Percentiles rank a stretch among this genome's conserved stretches.
phyloP scores from a whole-genome alignment of 2,113 vertebrate species.

The Campylorhamphus procurvoides region DNA sequence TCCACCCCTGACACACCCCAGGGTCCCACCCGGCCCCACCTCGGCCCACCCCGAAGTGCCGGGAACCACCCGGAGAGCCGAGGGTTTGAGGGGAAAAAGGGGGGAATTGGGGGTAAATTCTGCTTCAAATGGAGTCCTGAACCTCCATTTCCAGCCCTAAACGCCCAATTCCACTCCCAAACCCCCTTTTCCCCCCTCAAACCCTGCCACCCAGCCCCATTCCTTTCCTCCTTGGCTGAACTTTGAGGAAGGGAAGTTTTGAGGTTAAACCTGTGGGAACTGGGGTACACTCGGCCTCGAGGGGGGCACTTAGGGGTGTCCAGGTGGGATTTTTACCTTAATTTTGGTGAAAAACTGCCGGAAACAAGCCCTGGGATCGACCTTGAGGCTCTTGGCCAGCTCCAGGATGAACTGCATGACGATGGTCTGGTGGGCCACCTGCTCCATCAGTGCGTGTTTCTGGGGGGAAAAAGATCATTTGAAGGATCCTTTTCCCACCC shows the following conservation, averaged over 20 bases:
- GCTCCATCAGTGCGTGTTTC: conserved; percentile 93
- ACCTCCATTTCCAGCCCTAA: no score
- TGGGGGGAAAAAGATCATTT: neutral
- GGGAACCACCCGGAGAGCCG: no score
- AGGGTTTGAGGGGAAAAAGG: neutral
- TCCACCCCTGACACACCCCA: rapidly evolving
- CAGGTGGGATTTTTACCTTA: conserved; percentile 72
- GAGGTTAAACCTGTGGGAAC: neutral
- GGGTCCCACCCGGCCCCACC: neutral
- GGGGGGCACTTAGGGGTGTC: rapidly evolving
- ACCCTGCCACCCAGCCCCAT: neutral
- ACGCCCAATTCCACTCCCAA: neutral
- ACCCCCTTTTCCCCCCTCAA: neutral
- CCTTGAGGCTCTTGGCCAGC: conserved; percentile 91
- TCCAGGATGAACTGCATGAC: conserved; percentile 97
- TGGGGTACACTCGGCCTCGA: rapidly evolving
- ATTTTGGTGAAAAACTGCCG: conserved; percentile 94
- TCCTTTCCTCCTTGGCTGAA: neutral
- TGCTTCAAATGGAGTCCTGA: no score
- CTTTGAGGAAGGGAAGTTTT: no score
- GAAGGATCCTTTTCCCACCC: no score
- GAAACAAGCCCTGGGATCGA: conserved; percentile 92
- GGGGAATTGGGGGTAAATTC: neutral
- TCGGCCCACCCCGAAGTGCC: rapidly evolving
- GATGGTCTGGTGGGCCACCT: conserved; percentile 96